A percentile compares a stretch with the other conserved stretches of the same genome.
Evolutionary conservation across 2,797 vertebrate species (phyloP).

Genomic region (Melanotaenia boesemani): DNA sequence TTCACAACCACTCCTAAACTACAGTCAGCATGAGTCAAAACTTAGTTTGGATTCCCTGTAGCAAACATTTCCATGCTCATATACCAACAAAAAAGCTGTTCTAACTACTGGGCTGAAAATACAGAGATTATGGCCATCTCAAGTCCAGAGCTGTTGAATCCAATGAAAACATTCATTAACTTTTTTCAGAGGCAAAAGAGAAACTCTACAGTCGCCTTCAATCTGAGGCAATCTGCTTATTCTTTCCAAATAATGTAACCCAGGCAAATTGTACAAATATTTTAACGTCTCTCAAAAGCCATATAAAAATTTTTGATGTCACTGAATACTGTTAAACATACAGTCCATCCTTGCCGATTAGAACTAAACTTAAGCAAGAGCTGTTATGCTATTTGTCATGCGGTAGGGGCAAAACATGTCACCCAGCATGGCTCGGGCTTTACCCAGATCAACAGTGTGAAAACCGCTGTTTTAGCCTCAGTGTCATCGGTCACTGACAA

Average conservation of each 20-base stretch:
- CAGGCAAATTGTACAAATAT: constrained; percentile 38
- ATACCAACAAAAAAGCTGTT: constrained; percentile 13
- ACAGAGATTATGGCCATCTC: constrained; percentile 16
- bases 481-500: background rate
- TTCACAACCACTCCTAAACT: constrained; percentile 2
- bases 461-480: constrained; percentile 34
- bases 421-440: constrained; percentile 39
- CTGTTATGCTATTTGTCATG: constrained; percentile 52
- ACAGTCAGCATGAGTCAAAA: constrained; percentile 7
- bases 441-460: constrained; percentile 10
- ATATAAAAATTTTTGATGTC: constrained; percentile 18
- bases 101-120: constrained; percentile 3
- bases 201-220: constrained; percentile 2
- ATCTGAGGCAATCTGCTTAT: background rate
- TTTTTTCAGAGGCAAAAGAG: background rate
- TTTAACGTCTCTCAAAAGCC: constrained; percentile 15
- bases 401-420: constrained; percentile 42
- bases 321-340: background rate
- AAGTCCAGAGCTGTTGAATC: constrained; percentile 6
- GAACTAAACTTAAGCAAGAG: constrained; percentile 9
- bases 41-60: background rate
- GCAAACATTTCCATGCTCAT: constrained; percentile 45
- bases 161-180: background rate
- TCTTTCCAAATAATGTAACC: constrained; percentile 23
- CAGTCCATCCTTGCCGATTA: background rate